Conservation (phyloP, 1,140 invertebrate genomes). For the Leptonema lineaticorne region DNA sequence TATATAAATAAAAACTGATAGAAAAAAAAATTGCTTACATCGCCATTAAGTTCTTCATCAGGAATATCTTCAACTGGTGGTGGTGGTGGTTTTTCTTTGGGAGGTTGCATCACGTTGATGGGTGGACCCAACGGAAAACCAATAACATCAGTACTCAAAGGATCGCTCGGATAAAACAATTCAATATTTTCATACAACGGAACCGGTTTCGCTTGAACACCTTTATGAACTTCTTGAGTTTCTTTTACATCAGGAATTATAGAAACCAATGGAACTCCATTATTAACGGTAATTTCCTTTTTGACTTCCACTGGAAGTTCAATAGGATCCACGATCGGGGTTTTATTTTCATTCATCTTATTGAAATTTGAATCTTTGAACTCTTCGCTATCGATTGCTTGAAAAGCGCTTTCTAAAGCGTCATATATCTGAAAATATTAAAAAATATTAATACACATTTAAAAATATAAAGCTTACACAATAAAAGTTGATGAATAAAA, state of each 20-base stretch:
- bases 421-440: conserved; percentile 55
- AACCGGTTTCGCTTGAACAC: conserved; percentile 41
- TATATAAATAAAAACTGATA: neutral
- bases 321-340: neutral
- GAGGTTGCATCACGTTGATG: conserved; percentile 69
- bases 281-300: neutral
- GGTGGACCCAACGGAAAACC: conserved; percentile 55
- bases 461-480: neutral
- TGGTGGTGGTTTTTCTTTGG: conserved; percentile 84
- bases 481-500: neutral
- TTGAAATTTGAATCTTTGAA: neutral
- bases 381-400: conserved; percentile 60
- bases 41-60: conserved; percentile 37
- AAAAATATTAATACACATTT: neutral
- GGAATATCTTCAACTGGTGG: conserved; percentile 64
- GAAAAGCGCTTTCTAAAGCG: conserved; percentile 61
- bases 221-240: neutral
- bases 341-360: conserved; percentile 25
- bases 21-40: conserved; percentile 28
- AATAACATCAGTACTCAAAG: conserved; percentile 33
- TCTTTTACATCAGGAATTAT: neutral
- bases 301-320: conserved; percentile 1
- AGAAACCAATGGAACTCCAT: neutral
- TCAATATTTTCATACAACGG: conserved; percentile 63
- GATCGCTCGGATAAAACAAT: conserved; percentile 52